Conservation (phyloP, 2,797 vertebrate species). For the Danio tinwini region DNA sequence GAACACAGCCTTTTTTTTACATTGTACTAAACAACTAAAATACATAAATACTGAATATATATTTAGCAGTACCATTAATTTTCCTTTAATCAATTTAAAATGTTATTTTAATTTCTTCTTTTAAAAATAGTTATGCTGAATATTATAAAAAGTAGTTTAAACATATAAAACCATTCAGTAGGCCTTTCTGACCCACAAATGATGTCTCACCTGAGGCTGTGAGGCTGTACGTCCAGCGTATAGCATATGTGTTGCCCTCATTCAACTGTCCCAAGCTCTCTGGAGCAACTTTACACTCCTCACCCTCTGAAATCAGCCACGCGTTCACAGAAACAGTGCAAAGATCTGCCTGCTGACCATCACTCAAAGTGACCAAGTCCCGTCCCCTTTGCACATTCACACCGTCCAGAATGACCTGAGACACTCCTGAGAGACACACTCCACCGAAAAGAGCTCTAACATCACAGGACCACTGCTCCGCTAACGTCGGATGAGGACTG, state of each 20-base stretch:
- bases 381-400: constrained; percentile 73
- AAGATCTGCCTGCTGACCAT: constrained; percentile 66
- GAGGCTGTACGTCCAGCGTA: constrained; percentile 78
- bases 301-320: constrained; percentile 77
- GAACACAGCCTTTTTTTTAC: no score
- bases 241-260: constrained; percentile 77
- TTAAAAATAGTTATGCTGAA: no score
- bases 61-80: no score
- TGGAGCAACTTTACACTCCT: constrained; percentile 66
- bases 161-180: no score
- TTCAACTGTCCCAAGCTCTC: constrained; percentile 77
- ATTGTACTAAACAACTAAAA: no score
- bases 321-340: constrained; percentile 70
- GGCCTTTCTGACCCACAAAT: no score
- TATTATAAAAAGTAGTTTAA: no score
- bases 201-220: constrained; percentile 56
- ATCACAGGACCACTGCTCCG: constrained; percentile 72
- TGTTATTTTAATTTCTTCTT: no score
- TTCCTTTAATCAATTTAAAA: no score
- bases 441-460: constrained; percentile 73
- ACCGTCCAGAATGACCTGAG: constrained; percentile 66
- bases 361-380: constrained; percentile 67
- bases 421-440: constrained; percentile 38
- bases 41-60: no score
- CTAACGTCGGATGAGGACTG: constrained; percentile 39